Conservation (phyloP, 2,113 vertebrate genomes). For the Mungos mungo region DNA sequence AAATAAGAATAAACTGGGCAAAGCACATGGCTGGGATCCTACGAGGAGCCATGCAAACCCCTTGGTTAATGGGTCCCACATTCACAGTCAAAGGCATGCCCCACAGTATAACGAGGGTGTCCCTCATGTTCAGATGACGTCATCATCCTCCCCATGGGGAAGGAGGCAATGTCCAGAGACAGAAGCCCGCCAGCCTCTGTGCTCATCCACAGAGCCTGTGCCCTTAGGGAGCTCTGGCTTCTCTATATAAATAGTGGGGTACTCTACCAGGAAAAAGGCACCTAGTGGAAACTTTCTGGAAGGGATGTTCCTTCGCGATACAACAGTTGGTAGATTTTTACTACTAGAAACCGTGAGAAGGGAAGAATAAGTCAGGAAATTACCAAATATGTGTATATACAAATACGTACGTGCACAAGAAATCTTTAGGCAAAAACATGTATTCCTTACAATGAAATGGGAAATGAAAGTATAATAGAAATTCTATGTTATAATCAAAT, state of each 20-base stretch:
- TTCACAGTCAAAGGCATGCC: background rate
- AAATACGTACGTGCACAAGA: background rate
- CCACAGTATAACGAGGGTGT: background rate
- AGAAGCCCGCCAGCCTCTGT: fast-evolving
- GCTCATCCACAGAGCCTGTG: background rate
- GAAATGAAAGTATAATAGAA: background rate
- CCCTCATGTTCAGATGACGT: background rate
- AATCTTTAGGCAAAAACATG: background rate
- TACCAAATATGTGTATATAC: background rate
- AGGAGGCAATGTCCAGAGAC: background rate
- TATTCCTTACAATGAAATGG: background rate
- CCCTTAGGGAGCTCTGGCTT: too few species aligned
- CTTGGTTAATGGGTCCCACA: fast-evolving
- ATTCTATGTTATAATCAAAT: too few species aligned
- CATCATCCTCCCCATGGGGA: background rate
- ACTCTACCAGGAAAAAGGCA: fast-evolving
- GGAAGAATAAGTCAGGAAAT: background rate
- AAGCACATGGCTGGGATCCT: too few species aligned
- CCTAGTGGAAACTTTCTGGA: too few species aligned
- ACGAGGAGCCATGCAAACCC: background rate
- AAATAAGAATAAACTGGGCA: background rate
- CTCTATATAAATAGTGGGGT: fast-evolving
- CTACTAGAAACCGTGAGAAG: background rate
- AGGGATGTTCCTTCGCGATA: background rate
- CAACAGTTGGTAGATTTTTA: background rate